These are phyloP conservation scores for Phoxinus dragarum DNA, from an alignment of 2,797 vertebrate species.

Conservation along the genomic window DNA sequence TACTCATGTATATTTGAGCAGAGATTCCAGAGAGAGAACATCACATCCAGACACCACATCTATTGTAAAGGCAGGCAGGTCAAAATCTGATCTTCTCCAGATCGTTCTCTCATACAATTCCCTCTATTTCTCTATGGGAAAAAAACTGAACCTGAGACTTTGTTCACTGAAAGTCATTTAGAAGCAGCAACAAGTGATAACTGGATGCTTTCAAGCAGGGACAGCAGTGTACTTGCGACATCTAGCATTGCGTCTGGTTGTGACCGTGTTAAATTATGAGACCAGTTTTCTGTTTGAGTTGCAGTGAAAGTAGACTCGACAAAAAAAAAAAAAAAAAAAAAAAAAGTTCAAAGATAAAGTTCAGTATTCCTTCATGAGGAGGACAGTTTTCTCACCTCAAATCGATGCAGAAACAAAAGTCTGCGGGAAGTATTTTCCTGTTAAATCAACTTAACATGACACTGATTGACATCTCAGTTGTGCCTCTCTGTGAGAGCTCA, in stretches of 20 bases:
- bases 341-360: neutral
- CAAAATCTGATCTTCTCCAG: slow-evolving; percentile 48
- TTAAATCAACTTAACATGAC: slow-evolving; percentile 46
- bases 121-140: neutral
- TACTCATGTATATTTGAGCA: slow-evolving; percentile 35
- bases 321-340: too few relatives aligned
- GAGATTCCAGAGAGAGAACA: slow-evolving; percentile 51
- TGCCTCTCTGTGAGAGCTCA: slow-evolving; percentile 33
- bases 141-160: slow-evolving; percentile 8
- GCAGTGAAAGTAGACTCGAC: neutral
- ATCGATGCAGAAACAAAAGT: slow-evolving; percentile 70
- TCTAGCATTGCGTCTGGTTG: neutral
- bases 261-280: neutral
- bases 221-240: neutral
- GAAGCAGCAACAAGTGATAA: slow-evolving; percentile 1
- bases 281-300: neutral
- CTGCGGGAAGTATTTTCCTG: slow-evolving; percentile 10
- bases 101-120: neutral
- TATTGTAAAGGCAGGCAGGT: slow-evolving; percentile 28
- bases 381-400: slow-evolving; percentile 67
- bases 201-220: neutral
- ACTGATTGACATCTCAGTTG: slow-evolving; percentile 49
- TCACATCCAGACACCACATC: slow-evolving; percentile 47
- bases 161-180: slow-evolving; percentile 2
- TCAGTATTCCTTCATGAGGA: neutral